These are phyloP conservation scores for Drosophila bocki DNA, from an alignment of 1,140 invertebrate genomes.

Conservation along the genomic window DNA sequence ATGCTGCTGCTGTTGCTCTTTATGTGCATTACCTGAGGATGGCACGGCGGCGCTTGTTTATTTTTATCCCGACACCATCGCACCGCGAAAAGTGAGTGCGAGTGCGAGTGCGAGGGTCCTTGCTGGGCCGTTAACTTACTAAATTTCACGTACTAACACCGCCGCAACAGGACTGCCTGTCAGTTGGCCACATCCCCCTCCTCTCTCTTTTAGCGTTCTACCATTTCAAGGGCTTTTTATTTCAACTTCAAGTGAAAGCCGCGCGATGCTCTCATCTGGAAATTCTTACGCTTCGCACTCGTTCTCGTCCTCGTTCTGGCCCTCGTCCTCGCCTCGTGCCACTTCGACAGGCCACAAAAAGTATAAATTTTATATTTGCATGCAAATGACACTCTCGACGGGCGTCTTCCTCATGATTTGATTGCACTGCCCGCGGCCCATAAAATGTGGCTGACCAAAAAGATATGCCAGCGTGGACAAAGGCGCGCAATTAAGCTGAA, in stretches of 20 bases:
- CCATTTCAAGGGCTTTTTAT: slow-evolving; percentile 67
- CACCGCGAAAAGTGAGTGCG: slow-evolving; percentile 38
- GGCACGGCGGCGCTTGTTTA: slow-evolving; percentile 25
- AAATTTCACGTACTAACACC: slow-evolving; percentile 51
- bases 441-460: slow-evolving; percentile 35
- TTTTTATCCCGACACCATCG: slow-evolving; percentile 47
- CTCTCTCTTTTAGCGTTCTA: not conserved
- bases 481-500: slow-evolving; percentile 51
- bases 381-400: slow-evolving; percentile 50
- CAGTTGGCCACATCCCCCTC: slow-evolving; percentile 24
- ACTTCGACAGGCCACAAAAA: slow-evolving; percentile 22
- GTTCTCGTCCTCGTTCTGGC: not conserved
- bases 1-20: slow-evolving; percentile 36
- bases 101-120: slow-evolving; percentile 36
- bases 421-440: slow-evolving; percentile 45
- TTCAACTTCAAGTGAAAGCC: slow-evolving; percentile 42
- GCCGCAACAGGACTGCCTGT: slow-evolving; percentile 48
- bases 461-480: slow-evolving; percentile 21
- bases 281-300: slow-evolving; percentile 24
- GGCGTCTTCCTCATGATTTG: slow-evolving; percentile 49
- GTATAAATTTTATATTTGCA: slow-evolving; percentile 52
- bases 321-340: not conserved
- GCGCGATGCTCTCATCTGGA: slow-evolving; percentile 34
- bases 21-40: slow-evolving; percentile 45
- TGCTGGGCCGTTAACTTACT: slow-evolving; percentile 60